Conservation (phyloP, 1,140 invertebrate genomes). For the Penaeus indicus region DNA sequence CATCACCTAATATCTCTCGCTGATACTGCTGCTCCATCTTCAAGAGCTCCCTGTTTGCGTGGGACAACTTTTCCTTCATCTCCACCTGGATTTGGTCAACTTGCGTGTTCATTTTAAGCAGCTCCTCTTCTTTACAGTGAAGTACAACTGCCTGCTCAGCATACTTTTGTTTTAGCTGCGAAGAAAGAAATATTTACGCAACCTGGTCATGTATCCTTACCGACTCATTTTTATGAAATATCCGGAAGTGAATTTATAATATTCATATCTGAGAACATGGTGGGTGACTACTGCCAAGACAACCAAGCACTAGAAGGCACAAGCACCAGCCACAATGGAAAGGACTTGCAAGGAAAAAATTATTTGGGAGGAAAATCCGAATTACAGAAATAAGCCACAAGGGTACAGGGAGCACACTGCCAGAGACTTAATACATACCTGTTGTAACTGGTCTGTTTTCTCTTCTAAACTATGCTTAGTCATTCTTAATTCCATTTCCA, state of each 20-base stretch:
- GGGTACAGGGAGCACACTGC: too few species aligned
- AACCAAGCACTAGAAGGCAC: too few species aligned
- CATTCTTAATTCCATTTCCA: too few species aligned
- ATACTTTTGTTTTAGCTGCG: constrained; percentile 11
- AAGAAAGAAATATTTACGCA: neutral
- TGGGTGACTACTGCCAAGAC: too few species aligned
- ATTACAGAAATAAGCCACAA: too few species aligned
- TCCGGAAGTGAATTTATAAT: neutral
- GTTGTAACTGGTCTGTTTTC: too few species aligned
- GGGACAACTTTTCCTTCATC: constrained; percentile 11
- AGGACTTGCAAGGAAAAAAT: too few species aligned
- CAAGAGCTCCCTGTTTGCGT: constrained; percentile 3
- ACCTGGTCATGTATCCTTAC: neutral
- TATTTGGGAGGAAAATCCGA: too few species aligned
- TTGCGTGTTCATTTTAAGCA: constrained; percentile 9
- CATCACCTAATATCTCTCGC: constrained; percentile 36
- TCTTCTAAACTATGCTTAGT: too few species aligned
- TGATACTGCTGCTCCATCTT: constrained; percentile 38
- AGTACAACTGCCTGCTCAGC: neutral
- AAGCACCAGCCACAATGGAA: too few species aligned
- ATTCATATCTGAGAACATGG: too few species aligned
- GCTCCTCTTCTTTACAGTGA: constrained; percentile 25
- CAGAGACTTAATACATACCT: too few species aligned
- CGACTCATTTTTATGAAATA: neutral
- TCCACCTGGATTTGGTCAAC: constrained; percentile 28